Percentiles rank a stretch among this genome's conserved stretches.
phyloP scores from a whole-genome alignment of 2,888 invertebrate genomes.

The Eupeodes luniger region DNA sequence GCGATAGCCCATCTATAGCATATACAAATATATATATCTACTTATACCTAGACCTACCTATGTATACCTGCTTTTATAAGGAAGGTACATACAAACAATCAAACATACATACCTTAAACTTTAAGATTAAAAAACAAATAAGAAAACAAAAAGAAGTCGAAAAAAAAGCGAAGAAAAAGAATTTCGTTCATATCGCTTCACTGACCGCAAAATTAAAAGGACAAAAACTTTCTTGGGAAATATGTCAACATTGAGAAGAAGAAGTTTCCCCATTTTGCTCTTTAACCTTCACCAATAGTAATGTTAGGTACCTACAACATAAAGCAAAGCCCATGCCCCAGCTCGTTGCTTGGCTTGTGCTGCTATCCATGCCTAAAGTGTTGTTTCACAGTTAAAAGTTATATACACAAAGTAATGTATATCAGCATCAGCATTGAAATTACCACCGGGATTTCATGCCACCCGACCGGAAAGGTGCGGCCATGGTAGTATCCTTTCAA shows the following conservation, averaged over 20 bases:
- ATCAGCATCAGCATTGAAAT: conserved; percentile 51
- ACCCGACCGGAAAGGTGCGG: conserved; percentile 50
- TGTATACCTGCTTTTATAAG: no score
- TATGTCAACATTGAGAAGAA: conserved; percentile 58
- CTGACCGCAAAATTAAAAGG: conserved; percentile 48
- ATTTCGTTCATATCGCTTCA: conserved; percentile 37
- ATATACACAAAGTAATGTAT: conserved; percentile 68
- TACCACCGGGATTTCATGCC: conserved; percentile 55
- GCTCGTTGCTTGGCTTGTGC: no score
- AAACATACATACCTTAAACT: not conserved
- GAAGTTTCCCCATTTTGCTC: conserved; percentile 30
- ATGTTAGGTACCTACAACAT: not conserved
- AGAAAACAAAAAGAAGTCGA: not conserved
- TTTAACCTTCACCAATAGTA: conserved; percentile 40
- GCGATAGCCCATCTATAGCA: not conserved
- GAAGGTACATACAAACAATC: no score
- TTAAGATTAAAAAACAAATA: conserved; percentile 39
- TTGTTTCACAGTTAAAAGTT: conserved; percentile 55
- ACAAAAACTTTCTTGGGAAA: conserved; percentile 52
- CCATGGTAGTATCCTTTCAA: conserved; percentile 30
- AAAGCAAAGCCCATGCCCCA: not conserved
- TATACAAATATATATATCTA: not conserved
- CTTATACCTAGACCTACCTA: no score
- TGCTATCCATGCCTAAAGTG: conserved; percentile 6
- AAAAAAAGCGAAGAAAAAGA: not conserved